Conservation (phyloP, 2,888 invertebrate species). For the Unio pictorum region DNA sequence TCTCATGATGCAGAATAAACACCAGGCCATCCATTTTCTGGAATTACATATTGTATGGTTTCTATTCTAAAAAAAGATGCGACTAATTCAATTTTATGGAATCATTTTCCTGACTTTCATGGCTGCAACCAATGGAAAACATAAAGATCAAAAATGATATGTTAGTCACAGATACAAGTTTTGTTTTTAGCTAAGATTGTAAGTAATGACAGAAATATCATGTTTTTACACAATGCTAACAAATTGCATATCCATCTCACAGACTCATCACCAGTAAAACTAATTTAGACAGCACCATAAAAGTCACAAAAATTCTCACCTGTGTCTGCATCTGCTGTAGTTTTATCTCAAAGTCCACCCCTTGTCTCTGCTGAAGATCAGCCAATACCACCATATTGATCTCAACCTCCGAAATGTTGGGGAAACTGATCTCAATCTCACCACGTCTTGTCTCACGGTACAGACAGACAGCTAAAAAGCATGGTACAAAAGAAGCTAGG, state of each 20-base stretch:
- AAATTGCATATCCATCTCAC: too few relatives aligned
- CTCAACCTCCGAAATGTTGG: slow-evolving; percentile 41
- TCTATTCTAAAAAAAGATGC: too few relatives aligned
- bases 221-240: not conserved
- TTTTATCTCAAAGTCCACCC: slow-evolving; percentile 45
- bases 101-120: too few relatives aligned
- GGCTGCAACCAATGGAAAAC: too few relatives aligned
- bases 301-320: slow-evolving; percentile 15
- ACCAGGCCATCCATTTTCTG: slow-evolving; percentile 33
- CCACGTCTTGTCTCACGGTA: slow-evolving; percentile 40
- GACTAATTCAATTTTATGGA: too few relatives aligned
- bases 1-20: slow-evolving; percentile 30
- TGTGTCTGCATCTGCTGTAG: slow-evolving; percentile 41
- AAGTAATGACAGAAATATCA: not conserved
- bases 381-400: slow-evolving; percentile 53
- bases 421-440: slow-evolving; percentile 28
- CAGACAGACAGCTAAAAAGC: slow-evolving; percentile 44
- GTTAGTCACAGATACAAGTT: not conserved
- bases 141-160: not conserved
- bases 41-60: not conserved
- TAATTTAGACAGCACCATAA: not conserved
- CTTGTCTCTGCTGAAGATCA: slow-evolving; percentile 62
- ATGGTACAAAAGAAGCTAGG: too few relatives aligned
- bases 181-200: not conserved
- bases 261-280: too few relatives aligned